These are phyloP conservation scores for Bubo blakistoni DNA, from an alignment of 2,113 vertebrate genomes.

Conservation along the genomic window DNA sequence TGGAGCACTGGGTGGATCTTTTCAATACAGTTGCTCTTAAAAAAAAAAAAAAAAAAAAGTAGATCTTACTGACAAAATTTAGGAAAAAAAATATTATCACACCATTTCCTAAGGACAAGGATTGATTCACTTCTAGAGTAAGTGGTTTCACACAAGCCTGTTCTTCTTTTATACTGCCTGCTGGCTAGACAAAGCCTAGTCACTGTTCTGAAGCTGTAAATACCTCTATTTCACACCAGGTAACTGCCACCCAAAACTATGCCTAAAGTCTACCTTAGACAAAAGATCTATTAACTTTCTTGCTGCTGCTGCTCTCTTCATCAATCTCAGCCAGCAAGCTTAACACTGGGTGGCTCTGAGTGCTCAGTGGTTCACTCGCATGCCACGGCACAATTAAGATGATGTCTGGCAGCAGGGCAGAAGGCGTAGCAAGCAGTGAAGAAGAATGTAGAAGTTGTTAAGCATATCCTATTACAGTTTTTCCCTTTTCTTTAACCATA, in stretches of 20 bases:
- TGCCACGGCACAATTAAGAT: background rate
- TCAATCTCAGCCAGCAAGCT: background rate
- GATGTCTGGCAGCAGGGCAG: background rate
- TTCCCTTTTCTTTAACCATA: background rate
- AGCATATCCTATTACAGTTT: background rate
- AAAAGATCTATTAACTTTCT: background rate
- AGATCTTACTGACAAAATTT: background rate
- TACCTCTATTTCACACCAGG: background rate
- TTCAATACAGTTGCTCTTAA: background rate
- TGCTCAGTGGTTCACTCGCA: background rate
- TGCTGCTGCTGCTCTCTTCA: background rate
- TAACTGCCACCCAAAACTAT: background rate
- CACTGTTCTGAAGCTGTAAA: background rate
- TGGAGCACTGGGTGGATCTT: background rate
- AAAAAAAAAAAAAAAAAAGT: background rate
- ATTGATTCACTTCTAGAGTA: background rate
- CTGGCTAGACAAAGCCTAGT: background rate
- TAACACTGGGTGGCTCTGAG: background rate
- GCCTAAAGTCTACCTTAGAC: background rate
- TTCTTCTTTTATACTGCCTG: background rate
- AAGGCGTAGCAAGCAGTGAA: background rate
- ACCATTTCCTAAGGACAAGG: background rate
- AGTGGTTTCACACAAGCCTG: background rate
- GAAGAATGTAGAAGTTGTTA: background rate
- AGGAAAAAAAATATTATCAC: background rate